Evolutionary conservation across 1,140 invertebrate species (phyloP).

Genomic region (Drosophila pseudoananassae): DNA sequence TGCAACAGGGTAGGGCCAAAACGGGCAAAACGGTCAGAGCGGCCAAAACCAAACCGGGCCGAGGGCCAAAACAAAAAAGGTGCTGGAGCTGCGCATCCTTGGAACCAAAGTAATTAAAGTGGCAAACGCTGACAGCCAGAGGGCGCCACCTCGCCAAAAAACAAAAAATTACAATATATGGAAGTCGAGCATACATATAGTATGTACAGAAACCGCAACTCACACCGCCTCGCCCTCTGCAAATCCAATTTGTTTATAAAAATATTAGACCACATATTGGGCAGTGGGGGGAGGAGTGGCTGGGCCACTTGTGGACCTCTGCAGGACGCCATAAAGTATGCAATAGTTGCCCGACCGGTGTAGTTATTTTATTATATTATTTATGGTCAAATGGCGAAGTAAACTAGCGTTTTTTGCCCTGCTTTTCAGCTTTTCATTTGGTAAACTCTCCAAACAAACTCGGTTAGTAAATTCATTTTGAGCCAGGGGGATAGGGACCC

Average conservation of each 20-base stretch:
- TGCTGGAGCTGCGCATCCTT: conserved; percentile 66
- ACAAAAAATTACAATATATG: conserved; percentile 11
- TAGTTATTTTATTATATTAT: conserved; percentile 83
- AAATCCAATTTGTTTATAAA: conserved; percentile 80
- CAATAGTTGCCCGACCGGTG: conserved; percentile 75
- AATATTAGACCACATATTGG: conserved; percentile 65
- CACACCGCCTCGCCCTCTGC: conserved; percentile 6
- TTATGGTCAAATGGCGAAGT: conserved; percentile 78
- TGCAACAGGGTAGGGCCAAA: conserved; percentile 62
- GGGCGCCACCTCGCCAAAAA: conserved; percentile 18
- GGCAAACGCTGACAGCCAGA: conserved; percentile 58
- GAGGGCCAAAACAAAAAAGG: conserved; percentile 16
- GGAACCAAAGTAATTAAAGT: conserved; percentile 73
- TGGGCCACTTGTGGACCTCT: conserved; percentile 3
- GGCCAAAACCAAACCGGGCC: conserved; percentile 1
- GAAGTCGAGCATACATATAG: conserved; percentile 5
- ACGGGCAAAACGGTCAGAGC: conserved; percentile 3
- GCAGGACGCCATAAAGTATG: conserved; percentile 64
- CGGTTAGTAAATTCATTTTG: conserved; percentile 76
- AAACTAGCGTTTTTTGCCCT: conserved; percentile 34
- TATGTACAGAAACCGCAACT: conserved; percentile 37
- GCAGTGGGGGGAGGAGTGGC: neutral
- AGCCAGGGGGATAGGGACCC: conserved; percentile 14
- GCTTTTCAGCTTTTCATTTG: conserved; percentile 18
- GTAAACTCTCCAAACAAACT: conserved; percentile 57